These are phyloP conservation scores for Phortica okadai DNA, from an alignment of 2,888 invertebrate genomes.

Conservation along the genomic window DNA sequence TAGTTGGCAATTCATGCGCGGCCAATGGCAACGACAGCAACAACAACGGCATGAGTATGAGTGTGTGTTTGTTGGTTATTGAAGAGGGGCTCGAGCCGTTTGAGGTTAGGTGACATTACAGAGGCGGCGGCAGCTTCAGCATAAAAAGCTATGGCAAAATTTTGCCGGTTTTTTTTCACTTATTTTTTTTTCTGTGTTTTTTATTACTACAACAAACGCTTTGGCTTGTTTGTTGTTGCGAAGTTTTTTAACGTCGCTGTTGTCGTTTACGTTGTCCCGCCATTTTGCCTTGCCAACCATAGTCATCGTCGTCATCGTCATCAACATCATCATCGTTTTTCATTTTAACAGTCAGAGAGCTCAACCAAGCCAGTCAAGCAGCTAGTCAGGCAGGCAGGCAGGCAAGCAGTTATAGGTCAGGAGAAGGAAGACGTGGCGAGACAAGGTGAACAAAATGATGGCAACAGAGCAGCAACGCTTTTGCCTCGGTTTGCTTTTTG, in stretches of 20 bases:
- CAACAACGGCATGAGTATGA: slow-evolving; percentile 35
- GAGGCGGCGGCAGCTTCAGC: slow-evolving; percentile 23
- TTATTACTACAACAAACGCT: slow-evolving; percentile 23
- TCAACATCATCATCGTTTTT: slow-evolving; percentile 55
- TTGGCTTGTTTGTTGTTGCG: slow-evolving; percentile 37
- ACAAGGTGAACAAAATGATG: not conserved
- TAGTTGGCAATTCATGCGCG: slow-evolving; percentile 39
- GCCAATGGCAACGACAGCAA: not conserved
- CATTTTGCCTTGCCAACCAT: slow-evolving; percentile 29
- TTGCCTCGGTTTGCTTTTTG: slow-evolving; percentile 34
- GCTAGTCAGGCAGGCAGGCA: not conserved
- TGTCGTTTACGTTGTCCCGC: slow-evolving; percentile 36
- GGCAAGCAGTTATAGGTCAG: not conserved
- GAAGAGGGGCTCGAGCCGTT: not conserved
- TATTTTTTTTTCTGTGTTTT: slow-evolving; percentile 3
- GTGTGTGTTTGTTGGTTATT: not conserved
- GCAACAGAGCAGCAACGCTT: slow-evolving; percentile 27
- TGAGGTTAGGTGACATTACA: slow-evolving; percentile 30
- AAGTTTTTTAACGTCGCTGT: slow-evolving; percentile 35
- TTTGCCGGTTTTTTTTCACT: slow-evolving; percentile 53
- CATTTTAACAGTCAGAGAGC: slow-evolving; percentile 50
- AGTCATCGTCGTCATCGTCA: slow-evolving; percentile 29
- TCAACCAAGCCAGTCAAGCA: slow-evolving; percentile 36
- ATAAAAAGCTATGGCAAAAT: slow-evolving; percentile 42
- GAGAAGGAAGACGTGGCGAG: no score